These are phyloP conservation scores for Oscheius sp. DNA, from an alignment of 1,140 invertebrate genomes.

Conservation along the genomic window DNA sequence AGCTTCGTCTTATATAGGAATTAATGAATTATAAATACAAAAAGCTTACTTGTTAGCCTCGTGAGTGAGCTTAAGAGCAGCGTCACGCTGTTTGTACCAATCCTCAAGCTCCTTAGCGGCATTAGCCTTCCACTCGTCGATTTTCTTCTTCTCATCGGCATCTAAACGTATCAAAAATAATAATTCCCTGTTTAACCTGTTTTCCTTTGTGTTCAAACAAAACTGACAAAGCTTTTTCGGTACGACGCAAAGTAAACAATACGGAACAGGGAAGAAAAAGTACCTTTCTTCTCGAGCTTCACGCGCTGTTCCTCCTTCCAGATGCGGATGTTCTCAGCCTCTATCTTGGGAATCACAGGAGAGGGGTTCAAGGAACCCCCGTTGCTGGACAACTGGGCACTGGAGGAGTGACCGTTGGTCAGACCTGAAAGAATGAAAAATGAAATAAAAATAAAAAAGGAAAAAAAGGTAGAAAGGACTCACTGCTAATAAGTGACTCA, in stretches of 20 bases:
- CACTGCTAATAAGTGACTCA: too few species aligned
- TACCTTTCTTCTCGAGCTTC: conserved; percentile 29
- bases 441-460: too few species aligned
- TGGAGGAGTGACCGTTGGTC: conserved; percentile 1
- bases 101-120: conserved; percentile 25
- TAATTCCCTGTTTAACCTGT: not conserved
- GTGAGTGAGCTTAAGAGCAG: not conserved
- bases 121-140: not conserved
- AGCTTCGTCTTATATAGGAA: not conserved
- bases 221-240: too few species aligned
- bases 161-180: conserved; percentile 21
- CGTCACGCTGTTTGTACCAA: conserved; percentile 27
- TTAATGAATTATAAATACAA: not conserved
- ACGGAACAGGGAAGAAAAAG: conserved; percentile 10
- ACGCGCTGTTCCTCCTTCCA: conserved; percentile 25
- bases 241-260: not conserved
- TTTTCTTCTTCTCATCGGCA: conserved; percentile 28
- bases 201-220: too few species aligned
- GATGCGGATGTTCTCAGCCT: conserved; percentile 27
- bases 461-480: too few species aligned
- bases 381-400: too few species aligned
- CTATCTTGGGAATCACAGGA: conserved; percentile 22
- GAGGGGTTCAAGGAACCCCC: not conserved
- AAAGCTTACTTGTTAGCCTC: conserved; percentile 22
- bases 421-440: too few species aligned